Conservation (phyloP, 2,797 vertebrate species). For the Delichon dasypus region DNA sequence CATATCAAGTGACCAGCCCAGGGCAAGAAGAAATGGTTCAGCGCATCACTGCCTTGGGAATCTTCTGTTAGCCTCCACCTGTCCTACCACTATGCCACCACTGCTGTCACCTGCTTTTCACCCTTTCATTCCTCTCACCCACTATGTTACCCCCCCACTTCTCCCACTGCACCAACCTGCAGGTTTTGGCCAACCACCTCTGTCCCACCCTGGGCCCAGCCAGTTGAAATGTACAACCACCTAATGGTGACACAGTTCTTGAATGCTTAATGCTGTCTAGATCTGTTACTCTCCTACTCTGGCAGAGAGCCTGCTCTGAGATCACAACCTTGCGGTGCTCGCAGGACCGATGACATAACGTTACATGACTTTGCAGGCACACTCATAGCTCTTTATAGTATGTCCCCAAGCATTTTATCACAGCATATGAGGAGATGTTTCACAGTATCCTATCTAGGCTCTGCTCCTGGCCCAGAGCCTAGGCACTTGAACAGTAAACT, state of each 20-base stretch:
- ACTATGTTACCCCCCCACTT: not conserved
- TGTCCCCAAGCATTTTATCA: not conserved
- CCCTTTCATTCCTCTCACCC: not conserved
- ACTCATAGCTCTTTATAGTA: not conserved
- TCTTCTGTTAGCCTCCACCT: not conserved
- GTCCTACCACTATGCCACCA: not conserved
- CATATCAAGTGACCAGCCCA: accelerated
- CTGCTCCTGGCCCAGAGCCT: slow-evolving; percentile 36
- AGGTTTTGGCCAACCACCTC: not conserved
- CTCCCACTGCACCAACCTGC: not conserved
- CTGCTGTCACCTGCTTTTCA: not conserved
- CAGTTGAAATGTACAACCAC: not conserved
- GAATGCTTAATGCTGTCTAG: not conserved
- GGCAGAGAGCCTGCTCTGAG: not conserved
- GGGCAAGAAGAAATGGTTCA: not conserved
- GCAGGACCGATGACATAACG: not conserved
- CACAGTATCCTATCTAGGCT: slow-evolving; percentile 1
- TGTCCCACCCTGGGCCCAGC: not conserved
- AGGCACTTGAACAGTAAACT: slow-evolving; percentile 20
- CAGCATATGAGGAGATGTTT: not conserved
- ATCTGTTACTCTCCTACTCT: not conserved
- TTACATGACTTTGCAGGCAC: not conserved
- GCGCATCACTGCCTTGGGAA: not conserved
- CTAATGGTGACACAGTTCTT: not conserved
- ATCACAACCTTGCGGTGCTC: not conserved